Evolutionary conservation across 1,140 invertebrate species (phyloP).

Genomic region (Ceratitis capitata): DNA sequence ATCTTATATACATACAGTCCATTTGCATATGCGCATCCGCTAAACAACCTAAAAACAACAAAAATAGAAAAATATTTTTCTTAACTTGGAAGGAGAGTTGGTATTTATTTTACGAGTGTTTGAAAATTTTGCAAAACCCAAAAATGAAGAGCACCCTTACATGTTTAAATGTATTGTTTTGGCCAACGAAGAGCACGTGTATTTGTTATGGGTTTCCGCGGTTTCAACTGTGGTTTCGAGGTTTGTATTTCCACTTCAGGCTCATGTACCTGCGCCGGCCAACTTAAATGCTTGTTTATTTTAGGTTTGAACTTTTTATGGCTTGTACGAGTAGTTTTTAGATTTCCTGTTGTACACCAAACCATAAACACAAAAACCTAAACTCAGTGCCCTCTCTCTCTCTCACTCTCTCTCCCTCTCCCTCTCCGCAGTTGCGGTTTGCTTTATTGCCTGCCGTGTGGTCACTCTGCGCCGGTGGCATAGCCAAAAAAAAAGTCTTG

Average conservation of each 20-base stretch:
- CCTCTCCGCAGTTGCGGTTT: background rate
- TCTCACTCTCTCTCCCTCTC: no score
- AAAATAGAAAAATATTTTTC: no score
- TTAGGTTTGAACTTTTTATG: background rate
- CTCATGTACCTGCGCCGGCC: background rate
- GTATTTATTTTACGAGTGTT: no score
- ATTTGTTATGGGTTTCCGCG: background rate
- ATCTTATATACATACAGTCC: no score
- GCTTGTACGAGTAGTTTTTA: background rate
- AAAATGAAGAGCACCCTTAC: no score
- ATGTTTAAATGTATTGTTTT: no score
- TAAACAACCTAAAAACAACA: no score
- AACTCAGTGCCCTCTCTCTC: background rate
- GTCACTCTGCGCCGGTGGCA: background rate
- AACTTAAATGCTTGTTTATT: background rate
- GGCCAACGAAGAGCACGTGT: background rate
- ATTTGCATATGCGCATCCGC: no score
- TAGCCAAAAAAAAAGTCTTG: background rate
- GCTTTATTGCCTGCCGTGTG: background rate
- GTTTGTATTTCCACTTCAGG: background rate
- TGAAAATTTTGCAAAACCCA: no score
- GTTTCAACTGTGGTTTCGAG: background rate
- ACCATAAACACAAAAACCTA: background rate
- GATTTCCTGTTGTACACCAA: background rate
- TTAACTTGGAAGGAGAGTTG: no score